Conservation (phyloP, 2,113 vertebrate genomes). For the Prochilodus magdalenae region DNA sequence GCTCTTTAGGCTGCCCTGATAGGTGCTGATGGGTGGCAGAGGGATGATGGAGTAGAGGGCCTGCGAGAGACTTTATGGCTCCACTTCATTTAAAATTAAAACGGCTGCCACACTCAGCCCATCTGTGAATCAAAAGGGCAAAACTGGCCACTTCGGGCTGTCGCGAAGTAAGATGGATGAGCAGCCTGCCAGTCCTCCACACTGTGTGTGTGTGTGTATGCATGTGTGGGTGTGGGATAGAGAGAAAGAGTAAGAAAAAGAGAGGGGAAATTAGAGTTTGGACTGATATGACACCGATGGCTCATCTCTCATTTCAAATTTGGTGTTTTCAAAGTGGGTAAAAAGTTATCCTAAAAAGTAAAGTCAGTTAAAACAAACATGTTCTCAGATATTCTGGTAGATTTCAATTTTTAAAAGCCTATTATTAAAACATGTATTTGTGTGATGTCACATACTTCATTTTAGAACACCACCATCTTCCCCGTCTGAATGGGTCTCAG, state of each 20-base stretch:
- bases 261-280: neutral
- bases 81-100: slow-evolving; percentile 69
- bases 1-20: slow-evolving; percentile 51
- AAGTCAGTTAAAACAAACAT: slow-evolving; percentile 12
- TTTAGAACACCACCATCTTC: too few relatives aligned
- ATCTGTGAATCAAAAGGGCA: slow-evolving; percentile 65
- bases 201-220: slow-evolving; percentile 7
- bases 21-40: slow-evolving; percentile 49
- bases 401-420: neutral
- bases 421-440: too few relatives aligned
- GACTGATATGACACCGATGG: neutral
- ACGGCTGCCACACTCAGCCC: slow-evolving; percentile 59
- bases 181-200: slow-evolving; percentile 38
- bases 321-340: neutral
- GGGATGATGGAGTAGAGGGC: slow-evolving; percentile 53
- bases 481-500: too few relatives aligned
- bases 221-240: neutral
- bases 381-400: neutral
- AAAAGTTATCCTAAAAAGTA: neutral
- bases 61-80: slow-evolving; percentile 56
- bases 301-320: neutral
- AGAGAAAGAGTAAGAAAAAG: neutral
- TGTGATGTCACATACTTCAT: too few relatives aligned
- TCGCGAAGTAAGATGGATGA: slow-evolving; percentile 59
- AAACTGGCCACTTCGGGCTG: slow-evolving; percentile 64